phyloP scores from a whole-genome alignment of 2,113 vertebrate genomes.

The Lanius ludovicianus region DNA sequence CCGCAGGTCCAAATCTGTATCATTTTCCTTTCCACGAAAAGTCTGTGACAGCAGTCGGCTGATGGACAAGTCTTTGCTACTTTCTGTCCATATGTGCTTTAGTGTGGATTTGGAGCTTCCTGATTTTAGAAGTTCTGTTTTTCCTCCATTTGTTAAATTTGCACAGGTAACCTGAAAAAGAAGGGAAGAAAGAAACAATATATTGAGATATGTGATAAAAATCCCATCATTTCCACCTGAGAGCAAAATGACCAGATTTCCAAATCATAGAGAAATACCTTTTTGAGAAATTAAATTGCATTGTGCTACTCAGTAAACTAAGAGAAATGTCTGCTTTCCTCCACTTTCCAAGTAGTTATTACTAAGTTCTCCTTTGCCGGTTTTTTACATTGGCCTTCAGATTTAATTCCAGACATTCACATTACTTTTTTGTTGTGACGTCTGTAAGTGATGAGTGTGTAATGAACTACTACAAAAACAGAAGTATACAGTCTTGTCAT shows the following conservation, averaged over 20 bases:
- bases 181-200: constrained; percentile 4
- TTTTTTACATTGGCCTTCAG: neutral
- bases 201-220: neutral
- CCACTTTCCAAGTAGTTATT: neutral
- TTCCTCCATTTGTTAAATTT: constrained; percentile 85
- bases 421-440: neutral
- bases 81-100: constrained; percentile 98
- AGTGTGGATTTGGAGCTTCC: constrained; percentile 91
- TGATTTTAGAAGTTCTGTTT: constrained; percentile 90
- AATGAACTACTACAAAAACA: neutral
- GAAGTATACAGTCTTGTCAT: neutral
- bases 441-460: neutral
- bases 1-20: constrained; percentile 92
- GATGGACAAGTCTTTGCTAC: constrained; percentile 97
- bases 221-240: neutral
- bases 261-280: neutral
- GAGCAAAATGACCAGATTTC: neutral
- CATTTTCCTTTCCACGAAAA: constrained; percentile 93
- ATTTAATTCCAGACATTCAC: neutral
- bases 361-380: neutral
- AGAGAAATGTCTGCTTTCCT: neutral
- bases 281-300: neutral
- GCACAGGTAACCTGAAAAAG: constrained; percentile 83
- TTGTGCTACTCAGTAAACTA: neutral
- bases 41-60: constrained; percentile 97